A percentile compares a stretch with the other conserved stretches of the same genome.
Evolutionary conservation across 2,113 vertebrate species (phyloP).

Genomic region (Triplophysa rosa): DNA sequence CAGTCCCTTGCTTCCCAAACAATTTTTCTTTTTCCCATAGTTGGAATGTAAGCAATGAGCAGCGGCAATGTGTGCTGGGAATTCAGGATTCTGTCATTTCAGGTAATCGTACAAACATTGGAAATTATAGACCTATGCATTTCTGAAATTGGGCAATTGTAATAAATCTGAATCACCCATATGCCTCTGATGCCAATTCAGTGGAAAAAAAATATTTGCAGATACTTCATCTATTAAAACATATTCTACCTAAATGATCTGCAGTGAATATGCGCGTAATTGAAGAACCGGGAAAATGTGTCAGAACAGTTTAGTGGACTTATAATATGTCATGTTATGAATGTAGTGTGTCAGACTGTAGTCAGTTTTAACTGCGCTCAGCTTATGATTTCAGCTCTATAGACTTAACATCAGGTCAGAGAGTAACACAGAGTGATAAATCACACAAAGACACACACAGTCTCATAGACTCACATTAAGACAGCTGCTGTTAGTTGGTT

Average conservation of each 20-base stretch:
- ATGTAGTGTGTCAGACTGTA: background rate
- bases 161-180: too few species aligned
- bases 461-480: background rate
- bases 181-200: too few species aligned
- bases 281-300: background rate
- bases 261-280: background rate
- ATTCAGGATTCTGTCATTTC: background rate
- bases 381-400: slow-evolving; percentile 11
- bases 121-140: background rate
- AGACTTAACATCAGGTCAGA: background rate
- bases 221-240: too few species aligned
- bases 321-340: background rate
- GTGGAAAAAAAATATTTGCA: too few species aligned
- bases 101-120: background rate
- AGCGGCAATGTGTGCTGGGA: background rate
- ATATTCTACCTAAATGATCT: too few species aligned
- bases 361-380: slow-evolving; percentile 1
- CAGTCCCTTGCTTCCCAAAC: background rate
- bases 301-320: background rate
- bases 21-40: background rate
- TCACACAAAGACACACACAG: slow-evolving; percentile 47
- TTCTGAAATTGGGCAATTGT: too few species aligned
- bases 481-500: slow-evolving; percentile 65
- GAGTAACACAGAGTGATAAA: slow-evolving; percentile 69
- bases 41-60: slow-evolving; percentile 26